These are phyloP conservation scores for Psittacula echo DNA, from an alignment of 2,797 vertebrate species.

Conservation along the genomic window DNA sequence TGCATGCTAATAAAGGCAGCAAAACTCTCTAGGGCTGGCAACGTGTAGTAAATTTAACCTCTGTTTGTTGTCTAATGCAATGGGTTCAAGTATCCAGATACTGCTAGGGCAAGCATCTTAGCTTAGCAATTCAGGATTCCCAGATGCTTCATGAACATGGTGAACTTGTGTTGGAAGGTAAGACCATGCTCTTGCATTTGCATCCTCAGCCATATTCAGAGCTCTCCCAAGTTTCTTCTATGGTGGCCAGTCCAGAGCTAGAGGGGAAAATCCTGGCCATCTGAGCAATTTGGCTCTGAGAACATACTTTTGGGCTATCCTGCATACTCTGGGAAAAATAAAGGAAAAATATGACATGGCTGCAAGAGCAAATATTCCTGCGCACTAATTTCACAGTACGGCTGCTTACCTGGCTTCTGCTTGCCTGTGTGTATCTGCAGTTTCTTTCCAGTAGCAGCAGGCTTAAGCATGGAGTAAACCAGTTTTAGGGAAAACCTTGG, in stretches of 20 bases:
- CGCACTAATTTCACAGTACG: not conserved
- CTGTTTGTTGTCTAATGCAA: accelerated
- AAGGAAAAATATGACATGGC: not conserved
- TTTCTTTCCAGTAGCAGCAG: not conserved
- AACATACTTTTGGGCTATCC: not conserved
- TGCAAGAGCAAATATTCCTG: not conserved
- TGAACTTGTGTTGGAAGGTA: not conserved
- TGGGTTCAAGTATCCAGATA: not conserved
- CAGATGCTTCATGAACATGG: not conserved
- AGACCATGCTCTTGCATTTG: not conserved
- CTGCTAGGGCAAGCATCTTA: not conserved
- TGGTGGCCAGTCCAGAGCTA: not conserved
- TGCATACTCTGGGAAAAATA: not conserved
- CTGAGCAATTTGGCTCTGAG: not conserved
- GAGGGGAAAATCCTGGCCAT: not conserved
- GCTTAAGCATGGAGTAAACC: not conserved
- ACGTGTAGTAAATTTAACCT: not conserved
- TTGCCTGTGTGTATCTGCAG: not conserved
- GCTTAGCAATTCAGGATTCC: not conserved
- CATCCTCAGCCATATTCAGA: not conserved
- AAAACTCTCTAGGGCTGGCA: not conserved
- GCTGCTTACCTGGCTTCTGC: not conserved
- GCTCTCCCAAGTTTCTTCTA: not conserved
- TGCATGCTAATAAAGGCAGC: not conserved
- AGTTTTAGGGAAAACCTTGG: not conserved